A percentile compares a stretch with the other conserved stretches of the same genome.
These are phyloP conservation scores for Dipodomys ordii DNA, from an alignment of 2,113 vertebrate species.

Conservation along the genomic window DNA sequence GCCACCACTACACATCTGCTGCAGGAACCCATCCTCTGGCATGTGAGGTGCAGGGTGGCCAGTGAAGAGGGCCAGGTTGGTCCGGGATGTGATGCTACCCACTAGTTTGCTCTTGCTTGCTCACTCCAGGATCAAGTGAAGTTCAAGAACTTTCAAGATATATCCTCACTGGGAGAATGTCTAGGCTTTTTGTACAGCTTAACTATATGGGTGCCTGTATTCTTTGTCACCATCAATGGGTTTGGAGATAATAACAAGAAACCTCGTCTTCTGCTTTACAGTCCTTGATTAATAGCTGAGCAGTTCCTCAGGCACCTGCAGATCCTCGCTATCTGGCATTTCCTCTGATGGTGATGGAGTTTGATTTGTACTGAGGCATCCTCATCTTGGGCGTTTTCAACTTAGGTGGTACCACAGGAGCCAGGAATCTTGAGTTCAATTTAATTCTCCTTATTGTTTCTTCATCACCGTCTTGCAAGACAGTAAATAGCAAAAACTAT, in stretches of 20 bases:
- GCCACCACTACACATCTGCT: not conserved
- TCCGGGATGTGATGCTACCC: not conserved
- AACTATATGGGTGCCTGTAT: too few species aligned
- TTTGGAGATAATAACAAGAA: not conserved
- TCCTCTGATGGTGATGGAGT: not conserved
- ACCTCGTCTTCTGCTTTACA: not conserved
- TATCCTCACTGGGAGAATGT: not conserved
- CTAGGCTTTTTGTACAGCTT: not conserved
- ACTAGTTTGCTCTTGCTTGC: too few species aligned
- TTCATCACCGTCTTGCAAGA: not conserved
- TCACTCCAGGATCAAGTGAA: fast-evolving
- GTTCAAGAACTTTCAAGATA: not conserved
- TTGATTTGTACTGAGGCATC: not conserved
- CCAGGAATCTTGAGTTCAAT: not conserved
- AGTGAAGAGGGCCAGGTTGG: fast-evolving
- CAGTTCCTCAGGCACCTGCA: not conserved
- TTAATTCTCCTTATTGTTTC: not conserved
- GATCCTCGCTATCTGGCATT: not conserved
- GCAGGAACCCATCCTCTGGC: too few species aligned
- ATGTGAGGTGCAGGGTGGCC: not conserved
- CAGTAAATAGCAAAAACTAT: not conserved
- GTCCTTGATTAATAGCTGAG: not conserved
- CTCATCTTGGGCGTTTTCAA: not conserved
- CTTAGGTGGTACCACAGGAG: not conserved
- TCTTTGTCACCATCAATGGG: not conserved